phyloP scores from a whole-genome alignment of 2,113 vertebrate species.

The Dicaeum eximium region DNA sequence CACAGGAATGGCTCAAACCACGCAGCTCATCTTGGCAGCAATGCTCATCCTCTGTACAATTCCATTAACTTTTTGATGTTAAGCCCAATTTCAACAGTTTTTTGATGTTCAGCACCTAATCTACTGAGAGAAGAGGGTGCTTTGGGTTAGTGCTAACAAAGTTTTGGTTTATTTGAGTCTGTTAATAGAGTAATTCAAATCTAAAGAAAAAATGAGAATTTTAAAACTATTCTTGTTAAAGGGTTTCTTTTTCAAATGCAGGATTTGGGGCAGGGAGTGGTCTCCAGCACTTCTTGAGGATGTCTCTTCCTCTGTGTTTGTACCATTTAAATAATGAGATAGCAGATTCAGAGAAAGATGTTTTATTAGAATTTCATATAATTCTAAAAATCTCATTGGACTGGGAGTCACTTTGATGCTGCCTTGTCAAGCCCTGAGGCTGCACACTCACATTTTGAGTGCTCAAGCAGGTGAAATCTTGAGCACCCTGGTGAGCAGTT shows the following conservation, averaged over 20 bases:
- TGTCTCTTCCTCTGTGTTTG: background rate
- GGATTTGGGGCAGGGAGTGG: background rate
- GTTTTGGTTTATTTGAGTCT: background rate
- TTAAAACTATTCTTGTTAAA: background rate
- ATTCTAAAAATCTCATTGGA: background rate
- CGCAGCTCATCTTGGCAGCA: fast-evolving
- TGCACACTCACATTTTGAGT: background rate
- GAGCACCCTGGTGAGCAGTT: fast-evolving
- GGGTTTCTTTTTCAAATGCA: background rate
- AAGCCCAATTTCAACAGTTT: background rate
- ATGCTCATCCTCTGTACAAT: background rate
- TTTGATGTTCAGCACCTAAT: background rate
- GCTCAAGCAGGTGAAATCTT: background rate
- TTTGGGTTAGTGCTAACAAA: background rate
- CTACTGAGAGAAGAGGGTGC: background rate
- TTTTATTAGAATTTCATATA: fast-evolving
- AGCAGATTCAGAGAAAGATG: background rate
- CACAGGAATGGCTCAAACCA: background rate
- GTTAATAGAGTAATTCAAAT: background rate
- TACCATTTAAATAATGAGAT: background rate
- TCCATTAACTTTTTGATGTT: fast-evolving
- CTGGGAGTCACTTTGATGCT: background rate
- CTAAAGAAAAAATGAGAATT: background rate
- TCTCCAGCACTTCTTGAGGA: background rate
- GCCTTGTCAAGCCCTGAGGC: background rate